A percentile compares a stretch with the other conserved stretches of the same genome.
Conservation (phyloP, 2,888 invertebrate genomes). For the Atrina japonica region DNA sequence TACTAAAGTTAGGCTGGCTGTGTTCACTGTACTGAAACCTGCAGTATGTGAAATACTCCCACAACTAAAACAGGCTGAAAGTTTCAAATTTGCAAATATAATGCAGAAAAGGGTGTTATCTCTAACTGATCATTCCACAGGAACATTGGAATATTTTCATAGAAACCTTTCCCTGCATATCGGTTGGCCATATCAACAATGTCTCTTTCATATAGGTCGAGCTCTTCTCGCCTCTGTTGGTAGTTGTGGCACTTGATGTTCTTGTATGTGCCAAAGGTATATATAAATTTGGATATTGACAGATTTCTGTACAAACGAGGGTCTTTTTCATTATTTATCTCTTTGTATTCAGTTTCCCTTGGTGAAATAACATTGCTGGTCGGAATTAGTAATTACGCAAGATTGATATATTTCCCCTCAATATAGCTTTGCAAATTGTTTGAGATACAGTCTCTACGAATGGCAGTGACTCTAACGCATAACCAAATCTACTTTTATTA, state of each 20-base stretch:
- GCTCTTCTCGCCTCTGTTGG: slow-evolving; percentile 16
- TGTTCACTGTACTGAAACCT: background rate
- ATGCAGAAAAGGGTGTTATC: slow-evolving; percentile 34
- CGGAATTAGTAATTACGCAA: slow-evolving; percentile 14
- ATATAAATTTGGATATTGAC: too few species aligned
- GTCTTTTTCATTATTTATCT: too few species aligned
- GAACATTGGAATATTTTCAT: slow-evolving; percentile 25
- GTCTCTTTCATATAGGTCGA: slow-evolving; percentile 32
- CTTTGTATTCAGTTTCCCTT: too few species aligned
- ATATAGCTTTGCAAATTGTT: slow-evolving; percentile 10
- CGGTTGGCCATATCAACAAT: slow-evolving; percentile 38
- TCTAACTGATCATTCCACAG: slow-evolving; percentile 30
- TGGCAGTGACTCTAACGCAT: slow-evolving; percentile 25
- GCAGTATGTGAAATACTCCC: background rate
- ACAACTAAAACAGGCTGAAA: background rate
- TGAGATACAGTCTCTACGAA: slow-evolving; percentile 28
- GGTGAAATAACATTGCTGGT: background rate
- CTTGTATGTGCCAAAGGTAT: too few species aligned
- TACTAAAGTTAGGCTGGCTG: too few species aligned
- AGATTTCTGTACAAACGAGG: too few species aligned
- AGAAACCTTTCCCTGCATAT: slow-evolving; percentile 27
- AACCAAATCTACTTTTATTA: slow-evolving; percentile 10
- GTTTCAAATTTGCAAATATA: slow-evolving; percentile 25
- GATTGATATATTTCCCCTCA: slow-evolving; percentile 22
- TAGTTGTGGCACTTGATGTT: background rate